phyloP scores from a whole-genome alignment of 2,888 invertebrate genomes.

The Cheilosia scutellata region DNA sequence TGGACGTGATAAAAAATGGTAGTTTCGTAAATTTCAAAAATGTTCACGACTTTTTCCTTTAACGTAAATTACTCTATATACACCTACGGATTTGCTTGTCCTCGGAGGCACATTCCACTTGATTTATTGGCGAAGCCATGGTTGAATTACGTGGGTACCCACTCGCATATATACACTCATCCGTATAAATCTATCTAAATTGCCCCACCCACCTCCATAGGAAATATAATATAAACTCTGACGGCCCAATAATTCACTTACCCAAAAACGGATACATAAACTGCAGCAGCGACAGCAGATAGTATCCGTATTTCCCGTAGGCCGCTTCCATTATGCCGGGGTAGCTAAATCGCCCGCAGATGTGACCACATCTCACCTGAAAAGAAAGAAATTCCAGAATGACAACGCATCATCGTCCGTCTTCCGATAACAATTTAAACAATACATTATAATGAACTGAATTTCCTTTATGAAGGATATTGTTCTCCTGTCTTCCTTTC shows the following conservation, averaged over 20 bases:
- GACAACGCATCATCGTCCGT: too few species aligned
- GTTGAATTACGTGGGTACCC: neutral
- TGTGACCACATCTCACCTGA: conserved; percentile 87
- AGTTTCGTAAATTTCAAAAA: too few species aligned
- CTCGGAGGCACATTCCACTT: neutral
- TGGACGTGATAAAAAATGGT: too few species aligned
- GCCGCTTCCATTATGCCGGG: conserved; percentile 91
- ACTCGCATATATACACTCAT: neutral
- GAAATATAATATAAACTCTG: neutral
- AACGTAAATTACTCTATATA: too few species aligned
- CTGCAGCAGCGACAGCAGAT: conserved; percentile 90
- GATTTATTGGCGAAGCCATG: neutral
- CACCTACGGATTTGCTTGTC: neutral
- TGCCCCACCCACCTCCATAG: neutral
- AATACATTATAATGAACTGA: neutral
- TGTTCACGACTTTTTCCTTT: too few species aligned
- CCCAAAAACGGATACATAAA: conserved; percentile 94
- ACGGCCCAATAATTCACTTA: conserved; percentile 82
- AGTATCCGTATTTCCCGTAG: conserved; percentile 91
- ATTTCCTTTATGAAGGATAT: neutral
- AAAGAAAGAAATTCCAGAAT: conserved; percentile 36
- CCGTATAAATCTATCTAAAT: neutral
- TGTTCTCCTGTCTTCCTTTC: neutral
- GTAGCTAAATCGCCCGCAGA: conserved; percentile 91
- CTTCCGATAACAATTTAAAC: conserved; percentile 1